These are phyloP conservation scores for Muschampia staudingeri DNA, from an alignment of 2,888 invertebrate genomes.

Conservation along the genomic window DNA sequence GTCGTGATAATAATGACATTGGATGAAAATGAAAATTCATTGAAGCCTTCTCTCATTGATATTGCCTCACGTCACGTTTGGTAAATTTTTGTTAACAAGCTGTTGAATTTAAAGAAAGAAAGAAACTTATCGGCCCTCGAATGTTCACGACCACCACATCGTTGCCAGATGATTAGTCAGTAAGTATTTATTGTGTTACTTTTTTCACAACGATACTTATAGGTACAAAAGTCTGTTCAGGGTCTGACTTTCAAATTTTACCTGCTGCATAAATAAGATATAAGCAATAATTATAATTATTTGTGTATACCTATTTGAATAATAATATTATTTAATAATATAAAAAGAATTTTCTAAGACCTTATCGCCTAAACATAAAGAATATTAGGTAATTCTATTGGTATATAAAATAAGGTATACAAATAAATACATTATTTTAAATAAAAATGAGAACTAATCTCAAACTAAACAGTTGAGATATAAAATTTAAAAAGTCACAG, in stretches of 20 bases:
- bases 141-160: conserved; percentile 66
- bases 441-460: too few species aligned
- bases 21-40: conserved; percentile 44
- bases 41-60: conserved; percentile 66
- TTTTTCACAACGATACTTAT: not conserved
- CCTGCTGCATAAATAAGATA: too few species aligned
- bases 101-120: conserved; percentile 74
- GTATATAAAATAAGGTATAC: too few species aligned
- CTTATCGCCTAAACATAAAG: too few species aligned
- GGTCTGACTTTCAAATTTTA: not conserved
- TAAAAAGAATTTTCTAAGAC: too few species aligned
- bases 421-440: too few species aligned
- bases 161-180: conserved; percentile 57
- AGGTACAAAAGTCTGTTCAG: not conserved
- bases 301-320: too few species aligned
- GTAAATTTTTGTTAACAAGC: conserved; percentile 72
- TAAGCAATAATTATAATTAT: too few species aligned
- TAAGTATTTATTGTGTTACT: not conserved
- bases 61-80: conserved; percentile 40
- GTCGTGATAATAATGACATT: not conserved
- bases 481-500: too few species aligned
- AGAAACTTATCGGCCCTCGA: conserved; percentile 57
- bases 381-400: too few species aligned
- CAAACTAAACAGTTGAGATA: too few species aligned
- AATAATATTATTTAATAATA: too few species aligned